Evolutionary conservation across 2,797 vertebrate genomes (phyloP), one percentile per base, ranked within the genome.

Genomic region (Eidolon dupreanum): DNA sequence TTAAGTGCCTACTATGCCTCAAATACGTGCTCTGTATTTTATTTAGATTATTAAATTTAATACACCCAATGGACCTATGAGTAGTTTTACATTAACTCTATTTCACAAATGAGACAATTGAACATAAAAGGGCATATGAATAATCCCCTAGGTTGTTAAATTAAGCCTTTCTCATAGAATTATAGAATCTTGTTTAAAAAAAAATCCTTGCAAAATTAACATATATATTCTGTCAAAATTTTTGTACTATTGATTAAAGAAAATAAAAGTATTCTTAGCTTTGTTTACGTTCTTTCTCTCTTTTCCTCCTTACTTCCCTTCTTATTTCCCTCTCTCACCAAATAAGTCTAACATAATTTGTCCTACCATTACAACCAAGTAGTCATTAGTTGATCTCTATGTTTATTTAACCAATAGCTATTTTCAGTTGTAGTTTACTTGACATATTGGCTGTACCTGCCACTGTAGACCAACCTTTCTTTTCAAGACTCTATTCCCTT

Each of bases 41-140:
- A 43, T 88, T 66, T 70, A 31, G 26, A 31, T 66, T 94, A 26
- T 81, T 84, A 90, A 51, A 57, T 75, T 88, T 84, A 94, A 96
- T 65, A 71, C 6, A 79, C 28, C 26, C 2, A 65, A 38, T 1
- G 36, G 43, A 38, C 16, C 17, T 49, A 10, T 65, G 38, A 36
- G 5, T 93, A 88, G 15, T 70, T 57, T 46, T 70, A 61, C 28
- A n/a, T 74, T 49, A 51, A 78, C 11, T 3, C 9, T 57, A 74
- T 53, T 82, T 65, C 13, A 88, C n/a, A 74, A 73, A 17, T 63
- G 51, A 68, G 15, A 93, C 73, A 68, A 66, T 12, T 88, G 46
- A 93, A 46, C 43, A 77, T 61, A 57, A 79, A 86, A 70, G 8
- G 15, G 6, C 28, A 53, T 73, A 87, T n/a, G 5, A 33, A 51